Base-by-base conservation (phyloP, 2,113 vertebrate species). In the Meriones unguiculatus region DNA sequence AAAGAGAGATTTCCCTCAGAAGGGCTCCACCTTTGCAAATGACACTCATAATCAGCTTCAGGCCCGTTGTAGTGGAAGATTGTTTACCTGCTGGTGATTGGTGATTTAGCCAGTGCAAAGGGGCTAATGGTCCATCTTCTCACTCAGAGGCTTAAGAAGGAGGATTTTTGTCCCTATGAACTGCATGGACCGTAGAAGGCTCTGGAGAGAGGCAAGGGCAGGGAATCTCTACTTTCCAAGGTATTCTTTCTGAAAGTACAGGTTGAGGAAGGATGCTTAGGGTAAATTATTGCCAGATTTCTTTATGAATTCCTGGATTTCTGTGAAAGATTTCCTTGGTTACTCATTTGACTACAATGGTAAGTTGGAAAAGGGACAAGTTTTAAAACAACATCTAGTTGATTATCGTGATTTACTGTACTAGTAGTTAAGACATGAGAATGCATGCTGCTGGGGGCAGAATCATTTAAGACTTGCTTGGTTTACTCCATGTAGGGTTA, bases 1-100 rank as follows among this genome's bases (percentile, higher is more conserved):
- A 97, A 98, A 98, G 87, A 97, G 96, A 98, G 96, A 96, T 97
- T 97, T 98, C 95, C 96, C 94, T 95, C 91, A 14, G 46, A 86
- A 96, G 87, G 97, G 52, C 97, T 98, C 95, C 93, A 94, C 96
- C 93, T 98, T 87, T 97, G 94, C 89, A 96, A 95, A 96, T 89
- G 96, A 97, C 94, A 97, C 91, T 88, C 81, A 17, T 65, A 95
- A 97, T 84, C 93, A 96, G 97, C 95, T 97, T 88, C 82, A 94
- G 95, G 59, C 70, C 20, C 30, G 25, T 87, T 69, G 70, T 24
- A 76, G 77, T 87, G 88, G 64, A 97, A 96, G 94, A 89, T 93
- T 98, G 97, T 93, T 98, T 98, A 98, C 98, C 97, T 62, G 46
- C 93, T 97, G 94, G 97, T 98, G 98, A 98, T 96, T 98, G 97